Evolutionary conservation across 2,888 invertebrate species (phyloP).

Genomic region (Protonemura montana): DNA sequence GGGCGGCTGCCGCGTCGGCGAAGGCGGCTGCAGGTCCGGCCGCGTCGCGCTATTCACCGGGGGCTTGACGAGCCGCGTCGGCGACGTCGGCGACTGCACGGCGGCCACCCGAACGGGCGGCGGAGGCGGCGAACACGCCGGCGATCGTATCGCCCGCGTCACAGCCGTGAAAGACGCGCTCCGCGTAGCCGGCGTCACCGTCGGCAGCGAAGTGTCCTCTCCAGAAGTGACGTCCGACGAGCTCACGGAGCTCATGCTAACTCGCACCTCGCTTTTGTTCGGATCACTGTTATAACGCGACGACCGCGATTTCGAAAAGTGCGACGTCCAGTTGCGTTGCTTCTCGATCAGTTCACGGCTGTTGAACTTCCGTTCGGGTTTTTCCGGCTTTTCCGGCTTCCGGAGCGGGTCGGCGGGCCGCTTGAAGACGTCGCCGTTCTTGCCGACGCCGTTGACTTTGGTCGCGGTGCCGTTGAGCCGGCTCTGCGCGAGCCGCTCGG

Average conservation of each 20-base stretch:
- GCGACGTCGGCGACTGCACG: slow-evolving; percentile 47
- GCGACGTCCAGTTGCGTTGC: slow-evolving; percentile 91
- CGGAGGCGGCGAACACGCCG: slow-evolving; percentile 61
- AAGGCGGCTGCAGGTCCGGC: no score
- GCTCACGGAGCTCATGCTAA: slow-evolving; percentile 52
- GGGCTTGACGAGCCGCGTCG: slow-evolving; percentile 45
- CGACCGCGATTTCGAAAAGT: slow-evolving; percentile 81
- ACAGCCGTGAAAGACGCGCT: slow-evolving; percentile 68
- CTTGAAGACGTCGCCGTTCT: neutral
- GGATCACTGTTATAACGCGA: slow-evolving; percentile 70
- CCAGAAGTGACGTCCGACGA: slow-evolving; percentile 31
- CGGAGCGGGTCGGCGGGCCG: slow-evolving; percentile 50
- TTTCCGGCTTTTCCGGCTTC: slow-evolving; percentile 76
- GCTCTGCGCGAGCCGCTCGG: slow-evolving; percentile 29
- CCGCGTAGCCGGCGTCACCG: slow-evolving; percentile 57
- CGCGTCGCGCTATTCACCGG: slow-evolving; percentile 49
- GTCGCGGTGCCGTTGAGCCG: slow-evolving; percentile 19
- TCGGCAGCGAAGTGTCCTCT: slow-evolving; percentile 42
- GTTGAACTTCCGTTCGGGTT: slow-evolving; percentile 82
- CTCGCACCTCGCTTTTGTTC: slow-evolving; percentile 65
- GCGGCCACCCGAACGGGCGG: slow-evolving; percentile 53
- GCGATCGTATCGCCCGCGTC: slow-evolving; percentile 56
- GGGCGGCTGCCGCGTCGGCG: neutral
- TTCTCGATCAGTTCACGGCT: slow-evolving; percentile 89
- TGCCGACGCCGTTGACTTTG: slow-evolving; percentile 18